Base-by-base conservation (phyloP, 1,140 invertebrate species). In the Drosophila sproati region DNA sequence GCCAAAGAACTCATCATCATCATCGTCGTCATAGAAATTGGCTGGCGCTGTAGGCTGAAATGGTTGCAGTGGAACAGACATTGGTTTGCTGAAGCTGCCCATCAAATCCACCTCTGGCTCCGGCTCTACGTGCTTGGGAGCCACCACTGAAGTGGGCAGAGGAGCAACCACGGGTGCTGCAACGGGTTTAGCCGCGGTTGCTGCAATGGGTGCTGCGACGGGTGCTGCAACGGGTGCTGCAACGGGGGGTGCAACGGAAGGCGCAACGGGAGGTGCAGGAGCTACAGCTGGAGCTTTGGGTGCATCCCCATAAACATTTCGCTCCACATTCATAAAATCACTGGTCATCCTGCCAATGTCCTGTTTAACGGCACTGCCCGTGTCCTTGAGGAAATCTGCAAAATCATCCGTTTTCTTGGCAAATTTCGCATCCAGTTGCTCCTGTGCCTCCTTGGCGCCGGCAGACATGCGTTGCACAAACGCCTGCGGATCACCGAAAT, bases 311-410 rank as follows among this genome's bases (percentile, higher is more conserved):
- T 77, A 80, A 5, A 81, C 60, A n/a, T 76, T 76, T 10, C 91
- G 76, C 45, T 92, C 91, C n/a, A 82, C 82, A 45, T 87, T 92
- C 87, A 92, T 91, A 39, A 92, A 92, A 45, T 92, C 91, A 43
- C 67, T 73, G 50, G 85, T 91, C 54, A 87, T 31, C 10, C 59
- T 62, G 54, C 82, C 52, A 32, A 91, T 70, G 48, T 64, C 79
- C 31, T 92, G 87, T 47, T 88, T 85, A 3, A 50, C 62, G 8
- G 54, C 63, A 31, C 82, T 62, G 8, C 69, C 72, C 4, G 78
- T 59, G 51, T 88, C 72, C 12, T 62, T 39, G 0, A 92, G 51
- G 34, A 91, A 89, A 55, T 89, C 91, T 3, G 79, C 81, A 5
- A 92, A 77, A 8, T 92, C 91, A 39, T 87, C 77, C 7, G 72